Evolutionary conservation across 2,797 vertebrate genomes (phyloP).

Genomic region (Acrossocheilus wenchowensis): DNA sequence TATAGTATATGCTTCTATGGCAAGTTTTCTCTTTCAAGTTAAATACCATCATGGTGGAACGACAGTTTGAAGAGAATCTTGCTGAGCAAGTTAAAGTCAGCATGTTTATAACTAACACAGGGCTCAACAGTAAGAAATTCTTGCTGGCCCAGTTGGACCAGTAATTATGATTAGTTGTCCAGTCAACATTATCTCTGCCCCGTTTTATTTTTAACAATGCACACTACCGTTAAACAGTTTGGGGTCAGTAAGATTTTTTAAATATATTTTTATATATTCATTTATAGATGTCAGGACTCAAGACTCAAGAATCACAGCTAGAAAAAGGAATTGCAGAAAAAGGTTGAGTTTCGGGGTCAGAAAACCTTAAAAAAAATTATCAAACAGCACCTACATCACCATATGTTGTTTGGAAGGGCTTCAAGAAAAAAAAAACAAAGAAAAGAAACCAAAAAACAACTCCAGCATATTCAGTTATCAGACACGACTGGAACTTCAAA

Average conservation of each 20-base stretch:
- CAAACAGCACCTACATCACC: no score
- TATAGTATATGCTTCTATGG: neutral
- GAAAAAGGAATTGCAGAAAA: no score
- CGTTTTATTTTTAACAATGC: neutral
- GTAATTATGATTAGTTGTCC: neutral
- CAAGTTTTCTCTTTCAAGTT: neutral
- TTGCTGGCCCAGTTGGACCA: neutral
- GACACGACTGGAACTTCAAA: no score
- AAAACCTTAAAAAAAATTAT: no score
- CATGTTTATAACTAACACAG: neutral
- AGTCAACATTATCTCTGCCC: neutral
- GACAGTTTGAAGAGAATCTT: neutral
- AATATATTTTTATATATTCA: neutral
- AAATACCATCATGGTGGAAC: neutral
- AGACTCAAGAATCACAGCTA: no score
- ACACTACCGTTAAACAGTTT: neutral
- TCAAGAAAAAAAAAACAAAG: no score
- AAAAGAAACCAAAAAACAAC: no score
- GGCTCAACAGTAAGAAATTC: neutral
- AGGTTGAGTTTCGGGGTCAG: no score
- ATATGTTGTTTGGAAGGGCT: no score
- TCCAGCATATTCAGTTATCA: no score
- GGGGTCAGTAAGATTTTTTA: neutral
- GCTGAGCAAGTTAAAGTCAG: slow-evolving; percentile 23
- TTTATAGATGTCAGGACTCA: no score